Base-by-base conservation (phyloP, 2,797 vertebrate species). In the Chromobotia macracanthus region DNA sequence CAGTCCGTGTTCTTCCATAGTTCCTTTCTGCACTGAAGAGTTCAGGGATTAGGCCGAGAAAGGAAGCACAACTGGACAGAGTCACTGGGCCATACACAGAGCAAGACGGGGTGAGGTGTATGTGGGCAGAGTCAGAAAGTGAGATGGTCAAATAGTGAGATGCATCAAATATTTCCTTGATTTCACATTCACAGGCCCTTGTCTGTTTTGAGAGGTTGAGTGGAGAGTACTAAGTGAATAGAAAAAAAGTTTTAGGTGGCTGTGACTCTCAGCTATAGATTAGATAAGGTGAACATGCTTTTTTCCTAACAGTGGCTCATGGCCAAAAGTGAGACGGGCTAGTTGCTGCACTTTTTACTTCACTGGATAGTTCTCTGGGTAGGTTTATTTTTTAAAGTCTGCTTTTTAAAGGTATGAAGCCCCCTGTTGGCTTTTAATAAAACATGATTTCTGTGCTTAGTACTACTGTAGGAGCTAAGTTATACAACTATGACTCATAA, bases 11-110 rank as follows among this genome's bases (percentile, higher is more conserved):
- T 85, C 89, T 87, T 84, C 82, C 87, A 84, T 75, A 86, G 89
- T 86, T 87, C 80, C 71, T 91, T 88, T 91, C 89, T 90, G 87
- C 88, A 87, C 87, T 86, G 85, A 81, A 90, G 83, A 84, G 87
- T 88, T 80, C 87, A 79, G 86, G 89, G 91, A 93, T 91, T 91
- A 92, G 87, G 86, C 71, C 84, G 86, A 84, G 82, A 89, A 89
- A 90, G 90, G 87, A 90, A 90, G 88, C 86, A 86, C 88, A 86
- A 84, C 86, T 88, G 88, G 89, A 87, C 85, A 69, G 87, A 82
- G 82, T 86, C 89, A 89, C 71, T 79, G 51, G 79, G 76, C 84
- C 82, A 80, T 38, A 78, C n/a, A 75, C 74, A 70, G 44, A 71
- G 65, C 53, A 21, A 23, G 31, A 3, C 16, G 44, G 21, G 25